Evolutionary conservation across 2,113 vertebrate species (phyloP).

Genomic region (Crotalus horridus): DNA sequence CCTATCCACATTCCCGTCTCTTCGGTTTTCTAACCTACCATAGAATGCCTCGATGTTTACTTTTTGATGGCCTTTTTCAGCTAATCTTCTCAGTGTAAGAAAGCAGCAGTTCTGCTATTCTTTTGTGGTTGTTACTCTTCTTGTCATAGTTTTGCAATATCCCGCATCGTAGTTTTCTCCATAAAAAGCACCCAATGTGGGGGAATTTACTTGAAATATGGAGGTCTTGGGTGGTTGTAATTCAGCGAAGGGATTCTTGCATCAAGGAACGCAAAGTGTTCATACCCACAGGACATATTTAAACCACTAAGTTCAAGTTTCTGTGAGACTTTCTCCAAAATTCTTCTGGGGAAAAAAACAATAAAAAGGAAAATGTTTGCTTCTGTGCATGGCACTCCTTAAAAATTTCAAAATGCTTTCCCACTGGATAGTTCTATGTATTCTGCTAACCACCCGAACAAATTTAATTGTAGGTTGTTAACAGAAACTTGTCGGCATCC

Average conservation of each 20-base stretch:
- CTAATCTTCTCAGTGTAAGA: not conserved
- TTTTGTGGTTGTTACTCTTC: not conserved
- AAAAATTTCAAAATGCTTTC: not conserved
- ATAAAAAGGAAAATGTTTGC: not conserved
- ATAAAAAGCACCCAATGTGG: not conserved
- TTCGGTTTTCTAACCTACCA: not conserved
- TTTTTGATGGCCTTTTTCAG: not conserved
- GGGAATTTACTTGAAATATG: not conserved
- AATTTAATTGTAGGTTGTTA: not conserved
- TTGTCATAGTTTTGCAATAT: not conserved
- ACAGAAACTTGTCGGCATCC: not conserved
- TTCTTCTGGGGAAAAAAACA: not conserved
- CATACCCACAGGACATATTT: not conserved
- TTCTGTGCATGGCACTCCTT: not conserved
- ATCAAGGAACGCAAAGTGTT: not conserved
- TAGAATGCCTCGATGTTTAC: not conserved
- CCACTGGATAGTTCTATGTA: not conserved
- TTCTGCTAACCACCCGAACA: not conserved
- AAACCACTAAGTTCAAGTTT: not conserved
- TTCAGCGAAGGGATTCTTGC: not conserved
- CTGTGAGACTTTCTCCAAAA: not conserved
- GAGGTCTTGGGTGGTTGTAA: not conserved
- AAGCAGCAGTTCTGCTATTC: not conserved
- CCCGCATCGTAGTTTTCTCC: not conserved
- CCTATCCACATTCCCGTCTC: not conserved